These are phyloP conservation scores for Fragum whitleyi DNA, from an alignment of 2,888 invertebrate genomes.

Conservation along the genomic window DNA sequence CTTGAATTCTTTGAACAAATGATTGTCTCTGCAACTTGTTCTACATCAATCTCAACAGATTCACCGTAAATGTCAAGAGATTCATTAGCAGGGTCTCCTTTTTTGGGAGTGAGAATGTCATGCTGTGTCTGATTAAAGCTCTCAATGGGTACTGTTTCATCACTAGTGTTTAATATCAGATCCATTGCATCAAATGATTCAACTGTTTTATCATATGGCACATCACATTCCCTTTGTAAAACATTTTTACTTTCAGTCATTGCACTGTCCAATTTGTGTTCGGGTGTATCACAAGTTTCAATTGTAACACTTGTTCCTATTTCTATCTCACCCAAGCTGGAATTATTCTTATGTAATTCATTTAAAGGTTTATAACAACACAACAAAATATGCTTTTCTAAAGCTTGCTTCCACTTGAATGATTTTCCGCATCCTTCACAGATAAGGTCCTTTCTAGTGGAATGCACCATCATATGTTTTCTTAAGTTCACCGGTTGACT, in stretches of 20 bases:
- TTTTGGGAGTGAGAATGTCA: too few species aligned
- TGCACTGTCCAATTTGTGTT: too few species aligned
- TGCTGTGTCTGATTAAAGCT: neutral
- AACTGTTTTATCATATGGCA: neutral
- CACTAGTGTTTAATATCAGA: neutral
- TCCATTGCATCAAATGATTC: neutral
- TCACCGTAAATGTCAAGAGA: too few species aligned
- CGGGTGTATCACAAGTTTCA: too few species aligned
- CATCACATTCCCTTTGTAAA: neutral
- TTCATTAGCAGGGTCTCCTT: too few species aligned
- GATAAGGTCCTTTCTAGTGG: constrained; percentile 28
- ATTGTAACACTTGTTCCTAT: too few species aligned
- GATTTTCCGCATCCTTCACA: constrained; percentile 37
- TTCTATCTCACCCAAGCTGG: too few species aligned
- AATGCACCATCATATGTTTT: constrained; percentile 50
- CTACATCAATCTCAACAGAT: too few species aligned
- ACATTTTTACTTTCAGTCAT: neutral
- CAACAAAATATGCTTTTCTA: constrained; percentile 39
- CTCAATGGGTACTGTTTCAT: neutral
- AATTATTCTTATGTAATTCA: too few species aligned
- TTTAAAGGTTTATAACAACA: too few species aligned
- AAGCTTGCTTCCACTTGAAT: constrained; percentile 49
- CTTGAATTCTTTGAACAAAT: too few species aligned
- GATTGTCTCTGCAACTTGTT: too few species aligned
- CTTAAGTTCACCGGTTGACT: constrained; percentile 53